Base-by-base conservation (phyloP, 2,797 vertebrate genomes). In the Sebastes elongatus region DNA sequence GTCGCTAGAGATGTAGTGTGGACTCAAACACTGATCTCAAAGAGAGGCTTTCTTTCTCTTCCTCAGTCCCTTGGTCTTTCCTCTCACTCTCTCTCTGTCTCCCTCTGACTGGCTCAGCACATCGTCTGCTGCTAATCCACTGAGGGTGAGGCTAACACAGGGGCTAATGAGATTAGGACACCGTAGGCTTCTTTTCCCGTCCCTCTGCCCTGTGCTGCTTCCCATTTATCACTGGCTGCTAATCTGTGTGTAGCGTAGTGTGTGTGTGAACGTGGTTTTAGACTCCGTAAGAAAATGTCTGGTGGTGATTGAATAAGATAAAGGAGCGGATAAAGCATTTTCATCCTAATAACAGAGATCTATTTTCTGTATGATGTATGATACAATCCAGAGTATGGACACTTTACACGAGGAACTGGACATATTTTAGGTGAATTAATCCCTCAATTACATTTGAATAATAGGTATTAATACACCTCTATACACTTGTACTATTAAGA, bases 131-230 rank as follows among this genome's bases (percentile, higher is more conserved):
- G 64, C 83, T 92, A 89, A 92, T 93, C 87, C 90, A 78, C 83
- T 76, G 85, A 90, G 88, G 84, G 81, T 23, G 83, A 75, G 84
- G 88, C 86, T 89, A 90, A 90, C 81, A 89, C 82, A 69, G 85
- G 55, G 78, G 87, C 81, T 92, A 94, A 94, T 88, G 81, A 89
- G 91, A 94, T 93, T 90, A 92, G 79, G 84, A 83, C 87, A 65
- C 71, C 75, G 84, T 73, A 68, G 87, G 70, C 81, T 76, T 84
- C 73, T 74, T 57, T 64, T 25, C 70, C 61, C 22, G 59, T 76
- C 82, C 67, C 61, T 86, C 59, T 61, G 59, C 69, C 65, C 71
- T 60, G 55, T 57, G 62, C 82, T 74, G 81, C 80, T 81, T 80
- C 68, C 85, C 74, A 81, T 90, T 89, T 61, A 90, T 86, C 83